These are phyloP conservation scores for Graptemys geographica DNA, from an alignment of 2,797 vertebrate species.

Conservation along the genomic window DNA sequence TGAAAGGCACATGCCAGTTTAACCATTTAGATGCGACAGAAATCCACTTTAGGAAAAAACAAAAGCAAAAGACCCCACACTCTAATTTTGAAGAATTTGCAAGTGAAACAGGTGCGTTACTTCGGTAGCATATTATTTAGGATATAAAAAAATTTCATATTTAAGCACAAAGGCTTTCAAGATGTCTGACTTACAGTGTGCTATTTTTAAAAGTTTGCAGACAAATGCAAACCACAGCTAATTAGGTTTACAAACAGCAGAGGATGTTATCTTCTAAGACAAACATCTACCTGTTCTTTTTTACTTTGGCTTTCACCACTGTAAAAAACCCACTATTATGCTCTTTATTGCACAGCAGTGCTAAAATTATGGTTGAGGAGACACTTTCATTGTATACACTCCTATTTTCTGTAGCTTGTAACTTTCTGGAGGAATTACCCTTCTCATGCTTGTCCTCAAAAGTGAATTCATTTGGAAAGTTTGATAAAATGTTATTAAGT, in stretches of 20 bases:
- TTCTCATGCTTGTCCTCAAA: slow-evolving; percentile 19
- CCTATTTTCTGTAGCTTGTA: slow-evolving; percentile 3
- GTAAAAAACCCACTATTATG: background rate
- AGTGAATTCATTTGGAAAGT: background rate
- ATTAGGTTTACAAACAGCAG: background rate
- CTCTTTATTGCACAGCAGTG: background rate
- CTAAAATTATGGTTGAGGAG: background rate
- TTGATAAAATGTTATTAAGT: background rate
- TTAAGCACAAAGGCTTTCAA: background rate
- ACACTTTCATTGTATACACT: background rate
- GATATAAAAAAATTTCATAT: background rate
- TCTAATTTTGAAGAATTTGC: background rate
- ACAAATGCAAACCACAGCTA: slow-evolving; percentile 6
- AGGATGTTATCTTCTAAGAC: background rate
- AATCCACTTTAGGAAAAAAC: slow-evolving; percentile 38
- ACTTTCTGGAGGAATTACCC: background rate
- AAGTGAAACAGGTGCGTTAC: slow-evolving; percentile 36
- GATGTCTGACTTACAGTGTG: background rate
- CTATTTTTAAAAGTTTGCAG: background rate
- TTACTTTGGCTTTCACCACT: background rate
- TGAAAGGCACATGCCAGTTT: slow-evolving; percentile 25
- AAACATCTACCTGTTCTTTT: background rate
- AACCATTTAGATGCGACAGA: slow-evolving; percentile 36
- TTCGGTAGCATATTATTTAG: slow-evolving; percentile 16
- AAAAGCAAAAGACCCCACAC: background rate